phyloP scores from a whole-genome alignment of 2,797 vertebrate genomes.

The Cynopterus sphinx region DNA sequence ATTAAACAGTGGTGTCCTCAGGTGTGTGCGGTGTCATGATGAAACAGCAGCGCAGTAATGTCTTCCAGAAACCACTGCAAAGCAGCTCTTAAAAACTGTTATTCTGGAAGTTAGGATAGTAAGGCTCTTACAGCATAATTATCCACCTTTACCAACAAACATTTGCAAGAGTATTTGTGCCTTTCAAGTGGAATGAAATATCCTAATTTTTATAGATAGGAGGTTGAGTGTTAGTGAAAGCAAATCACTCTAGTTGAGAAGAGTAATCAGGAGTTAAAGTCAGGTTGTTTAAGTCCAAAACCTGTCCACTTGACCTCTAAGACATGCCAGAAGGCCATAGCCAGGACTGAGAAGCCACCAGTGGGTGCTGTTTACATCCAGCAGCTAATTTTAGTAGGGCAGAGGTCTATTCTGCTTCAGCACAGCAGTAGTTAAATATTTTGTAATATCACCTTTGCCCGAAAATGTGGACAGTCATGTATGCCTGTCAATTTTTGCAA shows the following conservation, averaged over 20 bases:
- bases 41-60: background rate
- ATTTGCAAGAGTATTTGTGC: background rate
- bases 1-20: background rate
- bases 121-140: background rate
- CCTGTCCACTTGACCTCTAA: background rate
- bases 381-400: background rate
- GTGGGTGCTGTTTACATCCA: rapidly evolving
- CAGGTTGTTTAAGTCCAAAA: background rate
- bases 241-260: background rate
- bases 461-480: background rate
- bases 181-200: background rate
- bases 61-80: background rate
- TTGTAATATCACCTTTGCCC: background rate
- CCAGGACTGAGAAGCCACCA: background rate
- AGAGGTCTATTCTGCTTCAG: background rate
- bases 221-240: background rate
- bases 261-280: background rate
- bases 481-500: background rate
- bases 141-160: background rate
- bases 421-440: background rate
- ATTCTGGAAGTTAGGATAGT: background rate
- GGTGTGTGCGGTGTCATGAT: background rate
- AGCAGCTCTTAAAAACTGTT: background rate
- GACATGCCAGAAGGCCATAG: background rate
- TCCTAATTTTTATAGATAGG: background rate